Evolutionary conservation across 2,797 vertebrate genomes (phyloP).

Genomic region (Rhabdomys pumilio): DNA sequence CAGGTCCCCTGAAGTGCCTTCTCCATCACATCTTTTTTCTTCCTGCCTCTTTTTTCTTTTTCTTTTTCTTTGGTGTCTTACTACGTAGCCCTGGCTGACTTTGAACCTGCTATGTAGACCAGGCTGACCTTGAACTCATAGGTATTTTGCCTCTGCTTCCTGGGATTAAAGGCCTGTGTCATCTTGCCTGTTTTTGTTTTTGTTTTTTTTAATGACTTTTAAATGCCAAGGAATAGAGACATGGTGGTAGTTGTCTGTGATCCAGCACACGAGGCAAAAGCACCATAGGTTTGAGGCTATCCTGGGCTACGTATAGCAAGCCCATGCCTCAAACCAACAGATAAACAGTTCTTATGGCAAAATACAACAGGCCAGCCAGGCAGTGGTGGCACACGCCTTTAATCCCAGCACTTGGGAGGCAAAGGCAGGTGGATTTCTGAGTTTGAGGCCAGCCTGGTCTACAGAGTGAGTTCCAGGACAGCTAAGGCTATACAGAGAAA

Average conservation of each 20-base stretch:
- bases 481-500: no score
- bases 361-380: neutral
- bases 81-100: neutral
- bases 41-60: neutral
- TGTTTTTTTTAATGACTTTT: neutral
- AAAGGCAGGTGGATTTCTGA: no score
- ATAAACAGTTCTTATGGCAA: neutral
- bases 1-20: neutral
- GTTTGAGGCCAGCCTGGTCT: no score
- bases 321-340: neutral
- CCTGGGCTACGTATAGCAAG: neutral
- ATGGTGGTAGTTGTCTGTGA: neutral
- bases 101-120: neutral
- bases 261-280: neutral
- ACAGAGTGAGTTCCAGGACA: no score
- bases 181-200: neutral
- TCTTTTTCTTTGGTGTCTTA: neutral
- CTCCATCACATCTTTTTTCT: neutral
- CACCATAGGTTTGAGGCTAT: neutral
- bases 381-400: no score
- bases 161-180: neutral
- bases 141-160: neutral
- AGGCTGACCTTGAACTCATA: neutral
- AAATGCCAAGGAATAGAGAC: neutral
- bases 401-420: no score